These are phyloP conservation scores for Cerceris ruficornis DNA, from an alignment of 2,888 invertebrate genomes.

Conservation along the genomic window DNA sequence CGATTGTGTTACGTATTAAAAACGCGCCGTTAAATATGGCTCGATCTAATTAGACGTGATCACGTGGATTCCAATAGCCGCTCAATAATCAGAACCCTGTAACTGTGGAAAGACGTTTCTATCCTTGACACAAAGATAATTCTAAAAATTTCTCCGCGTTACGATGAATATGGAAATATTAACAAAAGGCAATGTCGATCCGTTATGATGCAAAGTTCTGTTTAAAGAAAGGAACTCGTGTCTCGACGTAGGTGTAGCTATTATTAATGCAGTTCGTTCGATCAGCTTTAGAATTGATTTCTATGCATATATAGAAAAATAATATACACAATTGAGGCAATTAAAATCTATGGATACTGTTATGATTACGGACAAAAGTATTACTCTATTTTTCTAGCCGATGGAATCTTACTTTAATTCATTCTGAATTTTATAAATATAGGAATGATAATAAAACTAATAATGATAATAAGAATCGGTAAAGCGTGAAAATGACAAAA, in stretches of 20 bases:
- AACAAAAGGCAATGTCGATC: background rate
- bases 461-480: background rate
- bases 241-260: background rate
- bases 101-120: background rate
- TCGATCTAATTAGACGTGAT: constrained; percentile 12
- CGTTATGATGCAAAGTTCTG: constrained; percentile 3
- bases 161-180: constrained; percentile 1
- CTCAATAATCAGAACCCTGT: constrained; percentile 20
- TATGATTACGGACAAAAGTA: background rate
- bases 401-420: background rate
- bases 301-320: background rate
- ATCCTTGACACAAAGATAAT: constrained; percentile 2
- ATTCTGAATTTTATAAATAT: background rate
- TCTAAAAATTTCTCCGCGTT: constrained; percentile 8
- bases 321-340: constrained; percentile 28
- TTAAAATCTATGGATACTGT: constrained; percentile 15
- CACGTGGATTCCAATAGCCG: constrained; percentile 13
- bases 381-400: background rate
- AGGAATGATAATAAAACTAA: background rate
- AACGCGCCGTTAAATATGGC: constrained; percentile 6
- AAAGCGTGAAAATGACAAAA: background rate
- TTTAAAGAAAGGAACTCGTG: constrained; percentile 25
- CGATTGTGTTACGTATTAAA: background rate
- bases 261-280: background rate
- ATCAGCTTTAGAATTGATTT: constrained; percentile 4